phyloP scores from a whole-genome alignment of 2,113 vertebrate species.

The Callipepla squamata region DNA sequence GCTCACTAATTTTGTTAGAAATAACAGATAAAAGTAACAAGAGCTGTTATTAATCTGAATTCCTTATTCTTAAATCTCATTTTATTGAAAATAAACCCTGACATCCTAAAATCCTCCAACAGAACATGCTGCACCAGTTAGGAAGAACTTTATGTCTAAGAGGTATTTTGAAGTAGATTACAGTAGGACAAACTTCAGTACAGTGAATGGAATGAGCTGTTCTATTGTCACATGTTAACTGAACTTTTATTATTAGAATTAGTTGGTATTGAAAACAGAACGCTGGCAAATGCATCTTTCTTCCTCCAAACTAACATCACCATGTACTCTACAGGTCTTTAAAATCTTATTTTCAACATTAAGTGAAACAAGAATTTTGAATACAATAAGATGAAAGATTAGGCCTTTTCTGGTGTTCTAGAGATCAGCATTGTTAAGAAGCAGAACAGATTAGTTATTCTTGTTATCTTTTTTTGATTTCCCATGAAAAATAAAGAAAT shows the following conservation, averaged over 20 bases:
- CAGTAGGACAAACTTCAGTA: neutral
- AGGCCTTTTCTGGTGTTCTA: neutral
- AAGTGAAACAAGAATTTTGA: neutral
- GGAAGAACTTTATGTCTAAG: neutral
- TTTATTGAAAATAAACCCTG: neutral
- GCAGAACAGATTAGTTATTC: slow-evolving; percentile 27
- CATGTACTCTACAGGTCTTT: neutral
- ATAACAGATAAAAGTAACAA: neutral
- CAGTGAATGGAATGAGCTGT: neutral
- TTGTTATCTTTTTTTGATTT: slow-evolving; percentile 36
- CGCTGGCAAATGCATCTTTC: neutral
- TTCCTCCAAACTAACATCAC: neutral
- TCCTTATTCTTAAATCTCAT: neutral
- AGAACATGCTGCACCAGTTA: neutral
- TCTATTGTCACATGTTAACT: neutral
- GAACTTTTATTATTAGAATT: neutral
- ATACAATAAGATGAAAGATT: neutral
- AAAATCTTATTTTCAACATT: neutral
- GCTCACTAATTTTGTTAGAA: neutral
- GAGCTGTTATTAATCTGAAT: neutral
- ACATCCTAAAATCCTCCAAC: neutral
- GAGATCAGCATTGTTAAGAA: neutral
- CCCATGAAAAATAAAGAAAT: slow-evolving; percentile 2
- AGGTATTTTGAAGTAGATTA: neutral
- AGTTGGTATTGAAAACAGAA: neutral